Percentiles rank a stretch among this genome's conserved stretches.
These are phyloP conservation scores for Patella caerulea DNA, from an alignment of 2,888 invertebrate genomes.

Conservation along the genomic window DNA sequence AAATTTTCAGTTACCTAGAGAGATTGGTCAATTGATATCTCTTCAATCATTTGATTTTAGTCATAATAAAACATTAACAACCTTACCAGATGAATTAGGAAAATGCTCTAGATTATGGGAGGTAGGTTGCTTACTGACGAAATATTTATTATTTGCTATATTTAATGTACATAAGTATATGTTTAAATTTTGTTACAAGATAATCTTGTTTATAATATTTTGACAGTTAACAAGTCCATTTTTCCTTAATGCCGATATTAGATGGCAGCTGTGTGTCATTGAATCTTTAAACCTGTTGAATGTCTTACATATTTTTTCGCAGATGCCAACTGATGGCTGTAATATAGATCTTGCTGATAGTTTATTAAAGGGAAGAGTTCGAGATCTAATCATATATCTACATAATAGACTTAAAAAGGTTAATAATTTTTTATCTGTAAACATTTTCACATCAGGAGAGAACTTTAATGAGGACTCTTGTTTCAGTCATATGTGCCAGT, in stretches of 20 bases:
- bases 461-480: no score
- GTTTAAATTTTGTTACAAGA: background rate
- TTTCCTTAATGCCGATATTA: no score
- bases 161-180: background rate
- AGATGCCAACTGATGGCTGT: slow-evolving; percentile 53
- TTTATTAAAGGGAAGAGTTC: slow-evolving; percentile 53
- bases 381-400: slow-evolving; percentile 62
- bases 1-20: slow-evolving; percentile 54
- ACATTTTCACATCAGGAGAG: no score
- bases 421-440: background rate
- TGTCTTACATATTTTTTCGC: background rate
- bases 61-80: slow-evolving; percentile 56
- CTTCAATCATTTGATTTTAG: slow-evolving; percentile 64
- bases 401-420: slow-evolving; percentile 67
- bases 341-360: slow-evolving; percentile 49
- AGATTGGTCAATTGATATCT: slow-evolving; percentile 61
- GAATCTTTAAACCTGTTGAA: background rate
- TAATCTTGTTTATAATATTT: background rate
- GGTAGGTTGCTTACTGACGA: slow-evolving; percentile 36
- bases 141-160: background rate
- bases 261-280: background rate
- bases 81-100: slow-evolving; percentile 68
- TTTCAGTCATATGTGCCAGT: no score
- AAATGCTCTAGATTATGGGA: slow-evolving; percentile 63
- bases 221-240: background rate